phyloP scores from a whole-genome alignment of 2,113 vertebrate genomes.

The Amblyornis subalaris region DNA sequence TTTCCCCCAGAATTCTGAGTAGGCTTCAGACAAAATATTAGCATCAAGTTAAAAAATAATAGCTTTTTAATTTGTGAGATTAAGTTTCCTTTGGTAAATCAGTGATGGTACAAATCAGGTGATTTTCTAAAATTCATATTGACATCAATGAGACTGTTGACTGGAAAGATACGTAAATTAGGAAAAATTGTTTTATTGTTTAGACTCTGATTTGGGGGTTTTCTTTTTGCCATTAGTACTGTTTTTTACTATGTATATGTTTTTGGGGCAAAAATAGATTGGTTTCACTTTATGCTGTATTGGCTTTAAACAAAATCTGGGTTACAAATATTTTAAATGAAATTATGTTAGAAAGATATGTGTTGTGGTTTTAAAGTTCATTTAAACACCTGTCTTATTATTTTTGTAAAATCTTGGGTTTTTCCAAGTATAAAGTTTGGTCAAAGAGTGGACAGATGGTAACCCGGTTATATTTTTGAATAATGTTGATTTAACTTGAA shows the following conservation, averaged over 20 bases:
- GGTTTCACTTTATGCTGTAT: neutral
- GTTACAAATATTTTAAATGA: neutral
- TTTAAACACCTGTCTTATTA: neutral
- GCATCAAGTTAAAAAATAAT: neutral
- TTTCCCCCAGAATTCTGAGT: neutral
- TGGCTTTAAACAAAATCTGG: neutral
- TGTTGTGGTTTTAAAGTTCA: neutral
- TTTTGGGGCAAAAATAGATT: neutral
- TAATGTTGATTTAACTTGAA: neutral
- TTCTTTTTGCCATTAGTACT: neutral
- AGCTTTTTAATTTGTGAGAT: neutral
- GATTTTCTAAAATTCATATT: neutral
- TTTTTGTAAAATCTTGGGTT: neutral
- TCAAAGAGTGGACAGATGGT: neutral
- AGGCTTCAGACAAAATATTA: neutral
- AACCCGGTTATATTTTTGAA: neutral
- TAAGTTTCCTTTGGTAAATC: neutral
- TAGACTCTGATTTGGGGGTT: neutral
- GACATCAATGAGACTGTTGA: neutral
- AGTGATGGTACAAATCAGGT: neutral
- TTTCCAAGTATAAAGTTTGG: neutral
- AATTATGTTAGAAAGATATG: neutral
- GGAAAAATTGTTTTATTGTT: neutral
- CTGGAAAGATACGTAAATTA: neutral
- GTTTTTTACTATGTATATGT: neutral